Evolutionary conservation across 2,888 invertebrate species (phyloP).

Genomic region (Agrochola litura): DNA sequence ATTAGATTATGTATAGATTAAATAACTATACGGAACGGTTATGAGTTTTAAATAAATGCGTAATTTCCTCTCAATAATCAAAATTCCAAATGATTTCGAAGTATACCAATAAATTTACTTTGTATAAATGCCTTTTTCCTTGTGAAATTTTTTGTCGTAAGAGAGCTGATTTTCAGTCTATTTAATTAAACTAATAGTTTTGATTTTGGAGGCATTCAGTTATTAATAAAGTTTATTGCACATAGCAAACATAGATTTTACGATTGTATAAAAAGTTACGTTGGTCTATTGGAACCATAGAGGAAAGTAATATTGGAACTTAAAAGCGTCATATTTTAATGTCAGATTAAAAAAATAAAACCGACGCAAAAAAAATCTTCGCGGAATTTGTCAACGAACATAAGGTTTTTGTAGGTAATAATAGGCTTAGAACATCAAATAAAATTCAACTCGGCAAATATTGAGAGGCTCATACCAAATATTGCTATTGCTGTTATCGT

Average conservation of each 20-base stretch:
- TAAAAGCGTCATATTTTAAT: constrained; percentile 26
- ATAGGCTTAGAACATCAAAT: constrained; percentile 18
- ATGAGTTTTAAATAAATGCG: background rate
- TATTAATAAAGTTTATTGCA: background rate
- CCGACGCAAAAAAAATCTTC: constrained; percentile 1
- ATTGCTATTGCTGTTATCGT: constrained; percentile 8
- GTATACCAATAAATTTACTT: background rate
- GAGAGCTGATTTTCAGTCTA: background rate
- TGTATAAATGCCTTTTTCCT: background rate
- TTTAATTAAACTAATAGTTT: background rate
- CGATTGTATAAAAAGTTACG: background rate
- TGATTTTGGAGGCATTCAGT: background rate
- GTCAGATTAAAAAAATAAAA: constrained; percentile 43
- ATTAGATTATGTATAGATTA: background rate
- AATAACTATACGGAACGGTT: background rate
- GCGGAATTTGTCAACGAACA: background rate
- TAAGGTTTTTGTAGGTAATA: background rate
- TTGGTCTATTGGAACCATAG: background rate
- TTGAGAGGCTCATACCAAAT: background rate
- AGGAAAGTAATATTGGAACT: too few relatives aligned
- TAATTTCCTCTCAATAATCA: background rate
- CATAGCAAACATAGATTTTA: background rate
- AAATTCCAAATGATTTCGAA: background rate
- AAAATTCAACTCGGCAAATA: constrained; percentile 13
- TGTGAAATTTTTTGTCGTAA: too few relatives aligned